A percentile compares a stretch with the other conserved stretches of the same genome.
These are phyloP conservation scores for Odontesthes bonariensis DNA, from an alignment of 2,113 vertebrate genomes.

Conservation along the genomic window DNA sequence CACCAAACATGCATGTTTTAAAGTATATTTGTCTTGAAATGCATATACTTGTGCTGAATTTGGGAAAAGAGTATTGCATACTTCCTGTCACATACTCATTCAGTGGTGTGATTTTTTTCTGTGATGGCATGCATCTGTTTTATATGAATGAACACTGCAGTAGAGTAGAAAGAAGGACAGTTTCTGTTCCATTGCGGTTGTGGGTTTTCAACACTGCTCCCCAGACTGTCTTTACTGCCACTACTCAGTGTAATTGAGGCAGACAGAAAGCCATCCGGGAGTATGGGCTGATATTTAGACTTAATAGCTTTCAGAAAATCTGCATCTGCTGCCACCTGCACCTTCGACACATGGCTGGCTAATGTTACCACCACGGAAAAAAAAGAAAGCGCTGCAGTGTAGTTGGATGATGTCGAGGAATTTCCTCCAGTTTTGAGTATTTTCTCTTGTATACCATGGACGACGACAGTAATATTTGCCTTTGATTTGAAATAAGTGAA, in stretches of 20 bases:
- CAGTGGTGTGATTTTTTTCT: neutral
- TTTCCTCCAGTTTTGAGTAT: neutral
- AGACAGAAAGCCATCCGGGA: constrained; percentile 70
- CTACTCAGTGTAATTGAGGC: constrained; percentile 70
- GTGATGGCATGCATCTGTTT: neutral
- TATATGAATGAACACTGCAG: neutral
- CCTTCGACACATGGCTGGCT: constrained; percentile 38
- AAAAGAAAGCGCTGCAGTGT: neutral
- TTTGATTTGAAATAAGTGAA: constrained; percentile 5
- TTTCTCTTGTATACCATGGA: neutral
- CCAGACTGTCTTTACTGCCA: constrained; percentile 45
- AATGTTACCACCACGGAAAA: constrained; percentile 4
- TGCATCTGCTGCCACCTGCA: constrained; percentile 69
- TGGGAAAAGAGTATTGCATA: neutral
- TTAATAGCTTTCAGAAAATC: constrained; percentile 78
- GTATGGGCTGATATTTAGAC: constrained; percentile 72
- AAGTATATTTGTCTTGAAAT: too few species aligned
- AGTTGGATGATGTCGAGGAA: neutral
- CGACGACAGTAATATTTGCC: neutral
- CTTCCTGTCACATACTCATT: neutral
- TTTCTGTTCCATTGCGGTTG: constrained; percentile 2
- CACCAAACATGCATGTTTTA: too few species aligned
- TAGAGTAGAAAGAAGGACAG: constrained; percentile 15
- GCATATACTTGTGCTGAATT: too few species aligned
- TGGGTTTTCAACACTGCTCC: constrained; percentile 23